Base-by-base conservation (phyloP, 2,888 invertebrate species). In the Drosophila austrosaltans region DNA sequence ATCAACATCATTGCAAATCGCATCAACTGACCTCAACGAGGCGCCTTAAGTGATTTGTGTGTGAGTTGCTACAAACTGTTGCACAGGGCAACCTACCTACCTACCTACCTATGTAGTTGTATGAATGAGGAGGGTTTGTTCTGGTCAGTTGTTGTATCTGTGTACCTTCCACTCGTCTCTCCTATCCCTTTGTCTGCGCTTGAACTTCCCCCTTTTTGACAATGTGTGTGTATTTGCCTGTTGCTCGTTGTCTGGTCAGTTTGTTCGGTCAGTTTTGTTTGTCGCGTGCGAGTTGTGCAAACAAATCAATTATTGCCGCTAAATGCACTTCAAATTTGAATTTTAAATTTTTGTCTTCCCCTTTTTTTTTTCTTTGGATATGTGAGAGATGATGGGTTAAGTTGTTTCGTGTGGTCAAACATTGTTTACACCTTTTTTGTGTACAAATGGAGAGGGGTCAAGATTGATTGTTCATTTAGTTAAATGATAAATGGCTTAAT, bases 231-330 rank as follows among this genome's bases (percentile, higher is more conserved):
- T 64, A 40, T 60, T n/a, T 56, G 53, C 62, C 44, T 44, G 12
- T 40, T 63, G 42, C 8, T 76, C 72, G 73, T 78, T 61, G 72
- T 72, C 70, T 76, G 82, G 72, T 78, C 74, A 76, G 75, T 78
- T 66, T 16, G 16, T 16, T 16, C 16, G 76, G 86, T 76, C 82
- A 82, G 63, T 61, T 66, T 36, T 36, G 36, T 36, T 66, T 76
- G 82, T 82, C 72, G 87, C 86, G 82, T 89, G 87, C 77, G 73
- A 75, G 71, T 20, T 65, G 76, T 64, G 76, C 73, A 86, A 89
- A 87, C 89, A 88, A 87, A 80, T 89, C 89, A 87, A 87, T 88
- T 89, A 89, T 82, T 63, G 70, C 65, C 77, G 81, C 76, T 78
- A 81, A 88, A 78, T 88, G 81, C 75, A 77, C 73, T 84, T 77